phyloP scores from a whole-genome alignment of 30 jellyfish, hydroid and myxozoan species.

The Cassiopea andromeda region DNA sequence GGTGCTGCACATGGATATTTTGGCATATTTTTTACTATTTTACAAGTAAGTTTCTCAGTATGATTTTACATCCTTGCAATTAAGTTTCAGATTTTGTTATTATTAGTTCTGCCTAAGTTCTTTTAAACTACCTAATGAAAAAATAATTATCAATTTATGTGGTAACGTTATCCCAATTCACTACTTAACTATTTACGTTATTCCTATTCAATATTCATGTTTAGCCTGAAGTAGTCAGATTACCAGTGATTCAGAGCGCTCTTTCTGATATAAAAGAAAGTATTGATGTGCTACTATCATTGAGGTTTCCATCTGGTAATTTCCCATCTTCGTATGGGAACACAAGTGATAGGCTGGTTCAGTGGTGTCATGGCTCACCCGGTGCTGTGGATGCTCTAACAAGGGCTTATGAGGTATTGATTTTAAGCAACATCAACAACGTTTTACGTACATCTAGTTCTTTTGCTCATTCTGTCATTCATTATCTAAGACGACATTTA shows the following conservation, averaged over 20 bases:
- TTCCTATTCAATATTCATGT: not conserved
- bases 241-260: conserved; percentile 40
- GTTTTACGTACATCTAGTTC: too few relatives aligned
- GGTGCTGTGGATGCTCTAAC: conserved; percentile 74
- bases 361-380: conserved; percentile 99
- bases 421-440: not conserved
- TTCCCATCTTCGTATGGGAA: conserved; percentile 79
- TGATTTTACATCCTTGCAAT: not conserved
- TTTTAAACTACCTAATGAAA: too few relatives aligned
- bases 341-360: conserved; percentile 74
- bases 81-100: too few relatives aligned
- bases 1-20: conserved; percentile 98
- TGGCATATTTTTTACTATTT: conserved; percentile 72
- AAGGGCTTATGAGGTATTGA: conserved; percentile 78
- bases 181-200: not conserved
- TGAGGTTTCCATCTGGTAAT: conserved; percentile 85
- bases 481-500: too few relatives aligned
- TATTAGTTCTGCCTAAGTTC: too few relatives aligned
- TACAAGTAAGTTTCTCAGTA: conserved; percentile 45
- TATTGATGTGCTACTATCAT: conserved; percentile 49
- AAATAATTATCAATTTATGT: too few relatives aligned
- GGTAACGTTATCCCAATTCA: not conserved
- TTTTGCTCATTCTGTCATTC: too few relatives aligned
- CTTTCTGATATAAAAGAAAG: conserved; percentile 53
- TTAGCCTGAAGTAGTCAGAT: conserved; percentile 61